These are phyloP conservation scores for Zaprionus lineosus DNA, from an alignment of 2,888 invertebrate species.

Conservation along the genomic window DNA sequence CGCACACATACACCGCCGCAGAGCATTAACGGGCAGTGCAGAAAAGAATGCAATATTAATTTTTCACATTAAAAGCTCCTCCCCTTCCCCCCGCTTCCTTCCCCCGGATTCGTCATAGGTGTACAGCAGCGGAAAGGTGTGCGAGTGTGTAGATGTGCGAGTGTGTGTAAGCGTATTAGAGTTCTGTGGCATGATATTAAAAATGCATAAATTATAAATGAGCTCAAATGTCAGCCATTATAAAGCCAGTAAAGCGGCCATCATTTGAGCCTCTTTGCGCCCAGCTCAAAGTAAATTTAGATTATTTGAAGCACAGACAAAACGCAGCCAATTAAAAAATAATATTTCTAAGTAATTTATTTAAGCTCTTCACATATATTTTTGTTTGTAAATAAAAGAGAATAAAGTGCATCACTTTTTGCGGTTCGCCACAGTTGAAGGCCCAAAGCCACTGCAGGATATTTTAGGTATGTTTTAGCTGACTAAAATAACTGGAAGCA, in stretches of 20 bases:
- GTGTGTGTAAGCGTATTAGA: conserved; percentile 5
- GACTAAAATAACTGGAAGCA: neutral
- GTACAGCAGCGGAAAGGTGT: neutral
- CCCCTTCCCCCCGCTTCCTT: neutral
- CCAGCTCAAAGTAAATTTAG: neutral
- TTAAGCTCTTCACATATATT: too few species aligned
- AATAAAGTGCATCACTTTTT: too few species aligned
- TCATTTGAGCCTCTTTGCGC: neutral
- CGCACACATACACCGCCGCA: conserved; percentile 14
- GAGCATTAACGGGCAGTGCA: conserved; percentile 29
- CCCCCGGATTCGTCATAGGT: neutral
- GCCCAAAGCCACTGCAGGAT: neutral
- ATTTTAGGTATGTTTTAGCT: neutral
- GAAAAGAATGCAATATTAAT: conserved; percentile 55
- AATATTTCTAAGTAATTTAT: too few species aligned
- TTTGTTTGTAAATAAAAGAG: too few species aligned
- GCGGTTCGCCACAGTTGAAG: neutral
- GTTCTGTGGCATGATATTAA: conserved; percentile 18
- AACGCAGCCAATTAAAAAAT: neutral
- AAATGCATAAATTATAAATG: conserved; percentile 30
- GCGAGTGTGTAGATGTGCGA: neutral
- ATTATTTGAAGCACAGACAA: too few species aligned
- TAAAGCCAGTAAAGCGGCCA: conserved; percentile 2
- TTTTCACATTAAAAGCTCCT: conserved; percentile 35
- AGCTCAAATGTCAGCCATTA: conserved; percentile 8